Evolutionary conservation across 2,888 invertebrate genomes (phyloP), one percentile per base, ranked within the genome.

Genomic region (Ormyrus rosae): DNA sequence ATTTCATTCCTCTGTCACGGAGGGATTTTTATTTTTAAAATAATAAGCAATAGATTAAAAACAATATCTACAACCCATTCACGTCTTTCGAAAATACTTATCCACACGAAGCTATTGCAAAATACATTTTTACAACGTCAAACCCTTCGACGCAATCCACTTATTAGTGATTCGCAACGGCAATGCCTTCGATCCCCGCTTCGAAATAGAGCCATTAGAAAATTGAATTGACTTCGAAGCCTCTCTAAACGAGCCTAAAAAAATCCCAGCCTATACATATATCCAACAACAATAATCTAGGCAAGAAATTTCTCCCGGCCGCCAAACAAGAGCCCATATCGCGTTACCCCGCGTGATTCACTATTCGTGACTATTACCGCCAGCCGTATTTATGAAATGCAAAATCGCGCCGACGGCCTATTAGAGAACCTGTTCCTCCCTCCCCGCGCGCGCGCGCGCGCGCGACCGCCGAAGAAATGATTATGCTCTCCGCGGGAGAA

Each of bases 341-440:
- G 53, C 19, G 51, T 72, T 72, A 60, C 65, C 48, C 34, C 60
- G 58, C 73, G 58, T 74, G 73, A 80, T 80, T 80, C 70, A 56
- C 60, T 11, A 74, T 65, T 75, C 80, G 80, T 75, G 80, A 70
- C 74, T 65, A 65, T 74, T 51, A 68, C 53, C 50, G n/a, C 60
- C 56, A 50, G 34, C 67, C 53, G 65, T 70, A 75, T 75, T 69
- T 70, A 75, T 80, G 80, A 80, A 80, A 80, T 80, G 74, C 70
- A 80, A 80, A 80, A 75, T 70, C 80, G 64, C 72, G 56, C 65
- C 9, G 68, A 53, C 50, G 68, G 79, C 69, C 74, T 69, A 79
- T 79, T 79, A 79, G 69, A 60, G 74, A 70, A 51, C 55, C 56
- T 55, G 55, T n/a, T 11, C 55, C 55, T 19, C 55, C 10, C 55